Evolutionary conservation across 2,888 invertebrate genomes (phyloP).

Genomic region (Piscicola geometra): DNA sequence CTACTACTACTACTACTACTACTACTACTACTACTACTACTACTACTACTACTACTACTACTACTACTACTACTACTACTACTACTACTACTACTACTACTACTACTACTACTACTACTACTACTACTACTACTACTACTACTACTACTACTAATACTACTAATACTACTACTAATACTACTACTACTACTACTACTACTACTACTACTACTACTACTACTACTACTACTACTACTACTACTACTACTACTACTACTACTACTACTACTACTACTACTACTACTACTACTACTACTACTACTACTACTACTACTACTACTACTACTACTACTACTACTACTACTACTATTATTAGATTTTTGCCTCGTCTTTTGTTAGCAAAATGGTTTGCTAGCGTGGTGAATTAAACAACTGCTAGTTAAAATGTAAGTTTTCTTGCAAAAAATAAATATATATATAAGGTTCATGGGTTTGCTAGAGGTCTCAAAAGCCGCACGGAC

Average conservation of each 20-base stretch:
- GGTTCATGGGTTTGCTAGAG: too few relatives aligned
- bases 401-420: too few relatives aligned
- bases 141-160: slow-evolving; percentile 18
- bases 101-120: slow-evolving; percentile 24
- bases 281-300: not conserved
- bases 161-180: slow-evolving; percentile 10
- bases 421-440: too few relatives aligned
- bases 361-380: too few relatives aligned
- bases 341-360: not conserved
- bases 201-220: slow-evolving; percentile 22
- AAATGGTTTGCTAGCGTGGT: too few relatives aligned
- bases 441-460: too few relatives aligned
- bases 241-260: slow-evolving; percentile 17
- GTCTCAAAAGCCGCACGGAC: too few relatives aligned
- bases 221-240: slow-evolving; percentile 16
- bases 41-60: slow-evolving; percentile 24
- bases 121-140: slow-evolving; percentile 24
- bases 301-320: slow-evolving; percentile 12
- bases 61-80: slow-evolving; percentile 24
- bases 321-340: slow-evolving; percentile 2
- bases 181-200: slow-evolving; percentile 24
- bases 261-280: slow-evolving; percentile 10
- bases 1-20: slow-evolving; percentile 22
- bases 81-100: slow-evolving; percentile 24
- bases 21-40: slow-evolving; percentile 24